Base-by-base conservation (phyloP, 2,888 invertebrate species). In the Phania funesta region DNA sequence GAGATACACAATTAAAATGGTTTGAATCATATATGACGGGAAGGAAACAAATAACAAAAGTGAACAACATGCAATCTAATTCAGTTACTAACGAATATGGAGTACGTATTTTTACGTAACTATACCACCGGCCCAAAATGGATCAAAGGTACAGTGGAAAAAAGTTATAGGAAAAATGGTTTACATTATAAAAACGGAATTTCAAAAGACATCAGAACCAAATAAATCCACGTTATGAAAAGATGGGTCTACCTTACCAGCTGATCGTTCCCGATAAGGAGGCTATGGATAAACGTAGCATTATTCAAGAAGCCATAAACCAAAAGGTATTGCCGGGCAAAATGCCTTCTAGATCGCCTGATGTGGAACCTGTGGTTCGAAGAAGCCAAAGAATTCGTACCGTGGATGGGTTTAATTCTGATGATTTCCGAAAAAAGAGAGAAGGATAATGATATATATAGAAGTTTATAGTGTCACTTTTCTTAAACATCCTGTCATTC, bases 81-180 rank as follows among this genome's bases (percentile, higher is more conserved):
- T n/a, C n/a, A n/a, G n/a, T n/a, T n/a, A n/a, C n/a, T n/a, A n/a
- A n/a, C n/a, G n/a, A n/a, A n/a, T n/a, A n/a, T n/a, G n/a, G 29
- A 64, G 22, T 26, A n/a, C 13, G 32, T 50, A 13, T 64, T 64
- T 32, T 18, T 29, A 7, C 62, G 62, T 46, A 64, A 64, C 29
- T 64, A 22, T 29, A 13, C 46, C 13, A 48, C 8, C 16, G 46
- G 48, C 11, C 18, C 24, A 44, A 48, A 64, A n/a, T 48, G 64
- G 64, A 64, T 48, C 20, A 44, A 64, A 48, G 64, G 48, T 18
- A 64, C 16, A 20, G 35, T 35, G 3, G 48, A 64, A 48, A n/a
- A 48, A 32, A 16, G 16, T 44, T 2, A 50, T 64, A 20, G 64
- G 48, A 29, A 50, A 48, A 32, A 64, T 64, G 62, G 9, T 64